Base-by-base conservation (phyloP, 2,888 invertebrate genomes). In the Amphipyra berbera region DNA sequence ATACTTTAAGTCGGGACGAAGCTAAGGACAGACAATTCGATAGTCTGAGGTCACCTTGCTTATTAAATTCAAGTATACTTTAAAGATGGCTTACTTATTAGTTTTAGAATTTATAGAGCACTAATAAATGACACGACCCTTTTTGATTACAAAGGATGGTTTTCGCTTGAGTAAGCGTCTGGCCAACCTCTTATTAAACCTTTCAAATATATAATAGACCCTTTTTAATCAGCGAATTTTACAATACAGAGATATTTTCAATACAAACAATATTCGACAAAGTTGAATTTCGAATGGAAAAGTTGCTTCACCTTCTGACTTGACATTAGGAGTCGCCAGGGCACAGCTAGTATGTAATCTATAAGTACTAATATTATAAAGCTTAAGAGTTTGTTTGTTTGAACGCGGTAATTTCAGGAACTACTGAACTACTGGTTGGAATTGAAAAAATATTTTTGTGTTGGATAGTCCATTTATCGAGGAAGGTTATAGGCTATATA, bases 211-310 rank as follows among this genome's bases (percentile, higher is more conserved):
- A 38, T 40, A 59, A 48, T n/a, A 35, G 54, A 50, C 14, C 47
- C 15, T 53, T 58, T 27, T 33, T 12, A 15, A 52, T 55, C 33
- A 12, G 8, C 13, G 38, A 42, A 61, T 68, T 62, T 48, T 57
- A 45, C 53, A 30, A 30, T 30, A 30, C 6, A 6, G 30, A 4
- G 30, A 30, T 1, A 30, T 30, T 30, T 30, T 30, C 30, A 30
- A 30, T 30, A 30, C 30, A 30, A 30, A 7, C 6, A 30, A 46
- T 27, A 52, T 1, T 13, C 6, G 42, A 58, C 7, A 8, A 44
- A 50, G 61, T 58, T 63, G 47, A 56, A 73, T 73, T 68, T 12
- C n/a, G 33, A 30, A 50, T 41, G n/a, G 21, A 42, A 42, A 68
- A 46, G 68, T 47, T 42, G 15, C 35, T 55, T 47, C 15, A 38